Conservation (phyloP, 1,140 invertebrate genomes). For the Drosophila arizonae region DNA sequence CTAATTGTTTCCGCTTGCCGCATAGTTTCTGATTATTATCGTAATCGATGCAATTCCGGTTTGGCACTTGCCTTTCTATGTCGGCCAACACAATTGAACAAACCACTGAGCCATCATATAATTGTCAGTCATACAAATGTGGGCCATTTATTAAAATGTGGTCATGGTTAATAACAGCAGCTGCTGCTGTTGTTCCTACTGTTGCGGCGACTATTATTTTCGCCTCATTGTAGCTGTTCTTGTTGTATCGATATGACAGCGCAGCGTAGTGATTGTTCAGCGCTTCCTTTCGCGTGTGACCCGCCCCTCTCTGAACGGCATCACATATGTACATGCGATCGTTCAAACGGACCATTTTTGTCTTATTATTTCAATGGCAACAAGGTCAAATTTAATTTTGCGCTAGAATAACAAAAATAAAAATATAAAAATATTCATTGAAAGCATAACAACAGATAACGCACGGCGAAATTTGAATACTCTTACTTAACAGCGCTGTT, state of each 20-base stretch:
- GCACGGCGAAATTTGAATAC: constrained; percentile 22
- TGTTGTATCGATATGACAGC: constrained; percentile 68
- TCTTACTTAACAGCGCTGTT: constrained; percentile 21
- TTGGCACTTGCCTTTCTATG: constrained; percentile 61
- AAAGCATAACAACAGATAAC: constrained; percentile 18
- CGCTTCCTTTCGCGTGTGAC: constrained; percentile 74
- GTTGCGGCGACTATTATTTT: constrained; percentile 2
- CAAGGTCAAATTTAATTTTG: constrained; percentile 77
- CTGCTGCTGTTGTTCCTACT: constrained; percentile 1
- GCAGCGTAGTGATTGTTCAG: constrained; percentile 70
- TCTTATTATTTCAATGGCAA: constrained; percentile 51
- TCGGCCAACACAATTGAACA: constrained; percentile 34
- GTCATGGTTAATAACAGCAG: constrained; percentile 5
- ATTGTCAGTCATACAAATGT: constrained; percentile 37
- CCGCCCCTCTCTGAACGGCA: constrained; percentile 8
- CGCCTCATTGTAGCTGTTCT: constrained; percentile 1
- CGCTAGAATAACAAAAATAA: constrained; percentile 56
- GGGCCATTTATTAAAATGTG: constrained; percentile 51
- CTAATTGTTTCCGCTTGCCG: constrained; percentile 47
- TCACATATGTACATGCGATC: not conserved
- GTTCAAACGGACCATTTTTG: constrained; percentile 38
- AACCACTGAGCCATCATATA: constrained; percentile 10
- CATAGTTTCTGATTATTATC: constrained; percentile 53
- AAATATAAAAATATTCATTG: constrained; percentile 30
- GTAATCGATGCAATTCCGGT: constrained; percentile 60